Evolutionary conservation across 2,888 invertebrate genomes (phyloP).

Genomic region (Ceraclea dissimilis): DNA sequence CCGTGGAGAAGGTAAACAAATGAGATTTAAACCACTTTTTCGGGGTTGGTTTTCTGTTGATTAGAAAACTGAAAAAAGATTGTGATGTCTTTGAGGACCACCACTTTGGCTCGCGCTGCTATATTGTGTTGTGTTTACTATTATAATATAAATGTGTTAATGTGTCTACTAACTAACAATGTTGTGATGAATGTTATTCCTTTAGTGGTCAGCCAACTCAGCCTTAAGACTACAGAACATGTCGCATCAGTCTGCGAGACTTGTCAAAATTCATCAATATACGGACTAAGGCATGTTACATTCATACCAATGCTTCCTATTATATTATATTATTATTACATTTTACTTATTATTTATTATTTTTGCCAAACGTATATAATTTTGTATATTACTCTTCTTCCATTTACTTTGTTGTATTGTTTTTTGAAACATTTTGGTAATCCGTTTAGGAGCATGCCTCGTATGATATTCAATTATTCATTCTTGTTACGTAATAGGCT

Average conservation of each 20-base stretch:
- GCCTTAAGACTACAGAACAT: conserved; percentile 20
- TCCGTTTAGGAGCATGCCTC: not conserved
- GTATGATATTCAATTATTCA: not conserved
- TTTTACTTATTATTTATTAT: conserved; percentile 1
- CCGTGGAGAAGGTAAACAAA: too few relatives aligned
- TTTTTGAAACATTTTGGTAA: not conserved
- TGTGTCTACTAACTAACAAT: too few relatives aligned
- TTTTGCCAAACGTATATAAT: not conserved
- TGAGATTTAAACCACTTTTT: too few relatives aligned
- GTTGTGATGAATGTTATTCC: conserved; percentile 2
- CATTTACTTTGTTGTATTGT: not conserved
- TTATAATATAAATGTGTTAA: too few relatives aligned
- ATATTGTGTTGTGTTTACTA: too few relatives aligned
- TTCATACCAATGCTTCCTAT: not conserved
- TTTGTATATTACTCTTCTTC: not conserved
- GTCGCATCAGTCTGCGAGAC: conserved; percentile 18
- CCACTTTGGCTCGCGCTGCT: too few relatives aligned
- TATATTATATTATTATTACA: not conserved
- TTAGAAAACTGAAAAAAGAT: too few relatives aligned
- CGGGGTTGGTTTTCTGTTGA: too few relatives aligned
- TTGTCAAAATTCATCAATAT: conserved; percentile 23
- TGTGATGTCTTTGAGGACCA: too few relatives aligned
- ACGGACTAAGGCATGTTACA: conserved; percentile 22
- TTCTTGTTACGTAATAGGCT: too few relatives aligned
- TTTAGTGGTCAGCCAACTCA: conserved; percentile 20